phyloP scores from a whole-genome alignment of 2,888 invertebrate genomes.

The Drosophila suboccidentalis region DNA sequence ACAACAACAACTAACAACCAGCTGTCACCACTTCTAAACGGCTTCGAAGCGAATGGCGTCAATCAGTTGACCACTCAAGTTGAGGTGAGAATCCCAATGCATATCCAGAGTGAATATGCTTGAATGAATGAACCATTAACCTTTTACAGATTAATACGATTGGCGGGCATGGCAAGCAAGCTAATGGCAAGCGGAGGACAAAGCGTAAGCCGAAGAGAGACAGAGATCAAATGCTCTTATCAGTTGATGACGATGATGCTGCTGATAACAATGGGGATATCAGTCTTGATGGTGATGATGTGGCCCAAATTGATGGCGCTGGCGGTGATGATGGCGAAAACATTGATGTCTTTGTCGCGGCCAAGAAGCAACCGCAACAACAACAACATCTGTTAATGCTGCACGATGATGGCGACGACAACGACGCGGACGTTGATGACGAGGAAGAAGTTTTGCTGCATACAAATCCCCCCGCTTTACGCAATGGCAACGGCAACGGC shows the following conservation, averaged over 20 bases:
- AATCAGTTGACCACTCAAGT: slow-evolving; percentile 74
- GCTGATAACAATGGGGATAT: slow-evolving; percentile 14
- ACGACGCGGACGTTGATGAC: slow-evolving; percentile 53
- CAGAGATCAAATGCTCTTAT: slow-evolving; percentile 75
- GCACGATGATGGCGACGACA: slow-evolving; percentile 44
- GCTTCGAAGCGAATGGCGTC: slow-evolving; percentile 42
- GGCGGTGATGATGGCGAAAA: slow-evolving; percentile 52
- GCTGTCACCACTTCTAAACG: slow-evolving; percentile 55
- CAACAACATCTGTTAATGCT: slow-evolving; percentile 50
- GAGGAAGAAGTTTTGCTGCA: slow-evolving; percentile 51
- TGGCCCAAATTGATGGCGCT: slow-evolving; percentile 38
- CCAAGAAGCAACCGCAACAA: slow-evolving; percentile 48
- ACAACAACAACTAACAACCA: slow-evolving; percentile 36
- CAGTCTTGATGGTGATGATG: slow-evolving; percentile 24
- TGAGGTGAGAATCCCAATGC: slow-evolving; percentile 59
- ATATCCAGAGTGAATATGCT: not conserved
- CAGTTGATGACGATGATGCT: slow-evolving; percentile 63
- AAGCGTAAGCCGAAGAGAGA: slow-evolving; percentile 68
- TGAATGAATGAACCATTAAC: not conserved
- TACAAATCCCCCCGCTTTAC: slow-evolving; percentile 38
- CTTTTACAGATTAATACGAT: slow-evolving; percentile 77
- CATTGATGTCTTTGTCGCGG: slow-evolving; percentile 19
- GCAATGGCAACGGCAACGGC: slow-evolving; percentile 26
- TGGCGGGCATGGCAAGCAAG: slow-evolving; percentile 60
- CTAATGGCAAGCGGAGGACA: slow-evolving; percentile 63